phyloP scores from a whole-genome alignment of 2,113 vertebrate species.

The Neotoma lepida region DNA sequence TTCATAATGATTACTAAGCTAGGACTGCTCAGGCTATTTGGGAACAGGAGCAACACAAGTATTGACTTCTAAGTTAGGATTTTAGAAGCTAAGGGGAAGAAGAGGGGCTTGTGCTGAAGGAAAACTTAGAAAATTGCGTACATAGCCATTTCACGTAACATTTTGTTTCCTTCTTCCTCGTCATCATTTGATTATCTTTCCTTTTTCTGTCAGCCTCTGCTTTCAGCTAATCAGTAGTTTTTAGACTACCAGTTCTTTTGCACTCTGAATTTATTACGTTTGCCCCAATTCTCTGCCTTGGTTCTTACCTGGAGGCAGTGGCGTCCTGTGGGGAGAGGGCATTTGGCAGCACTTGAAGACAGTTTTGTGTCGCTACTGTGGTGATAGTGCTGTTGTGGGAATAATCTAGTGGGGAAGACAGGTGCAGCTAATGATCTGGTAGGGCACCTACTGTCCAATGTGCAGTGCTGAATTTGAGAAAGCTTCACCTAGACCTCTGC shows the following conservation, averaged over 20 bases:
- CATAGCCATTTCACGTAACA: conserved; percentile 10
- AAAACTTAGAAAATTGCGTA: background rate
- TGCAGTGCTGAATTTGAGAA: background rate
- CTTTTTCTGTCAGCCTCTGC: background rate
- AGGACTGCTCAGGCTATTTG: background rate
- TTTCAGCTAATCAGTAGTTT: background rate
- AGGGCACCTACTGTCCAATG: background rate
- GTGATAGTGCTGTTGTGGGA: background rate
- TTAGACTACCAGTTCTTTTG: background rate
- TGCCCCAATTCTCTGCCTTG: background rate
- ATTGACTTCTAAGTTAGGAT: background rate
- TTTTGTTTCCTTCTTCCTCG: conserved; percentile 9
- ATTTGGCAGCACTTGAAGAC: background rate
- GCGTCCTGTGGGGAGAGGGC: background rate
- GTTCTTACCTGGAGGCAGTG: background rate
- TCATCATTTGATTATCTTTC: background rate
- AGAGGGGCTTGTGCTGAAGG: background rate
- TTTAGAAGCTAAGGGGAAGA: background rate
- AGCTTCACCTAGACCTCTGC: background rate
- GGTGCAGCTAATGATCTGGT: background rate
- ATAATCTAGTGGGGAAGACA: background rate
- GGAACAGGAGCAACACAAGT: background rate
- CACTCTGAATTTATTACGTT: background rate
- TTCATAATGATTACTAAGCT: background rate
- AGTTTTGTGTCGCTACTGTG: background rate